phyloP scores from a whole-genome alignment of 2,113 vertebrate species.

The Brachyistius frenatus region DNA sequence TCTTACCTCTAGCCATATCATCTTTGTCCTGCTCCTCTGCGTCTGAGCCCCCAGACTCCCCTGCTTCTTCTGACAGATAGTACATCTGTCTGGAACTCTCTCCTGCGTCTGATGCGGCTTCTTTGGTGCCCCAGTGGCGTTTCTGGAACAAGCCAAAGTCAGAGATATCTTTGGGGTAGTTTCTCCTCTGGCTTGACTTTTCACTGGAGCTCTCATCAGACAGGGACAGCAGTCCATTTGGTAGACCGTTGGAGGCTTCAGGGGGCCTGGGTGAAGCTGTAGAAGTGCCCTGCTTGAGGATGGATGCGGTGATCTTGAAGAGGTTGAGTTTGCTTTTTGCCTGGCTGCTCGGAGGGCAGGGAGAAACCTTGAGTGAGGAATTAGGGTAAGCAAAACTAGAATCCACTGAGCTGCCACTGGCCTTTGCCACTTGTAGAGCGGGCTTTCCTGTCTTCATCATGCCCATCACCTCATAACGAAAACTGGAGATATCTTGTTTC shows the following conservation, averaged over 20 bases:
- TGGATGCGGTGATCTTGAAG: constrained; percentile 89
- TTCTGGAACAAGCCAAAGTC: constrained; percentile 89
- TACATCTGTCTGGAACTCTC: constrained; percentile 86
- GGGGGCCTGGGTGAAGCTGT: constrained; percentile 70
- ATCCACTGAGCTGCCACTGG: constrained; percentile 54
- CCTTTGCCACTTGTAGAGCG: constrained; percentile 78
- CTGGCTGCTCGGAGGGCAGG: constrained; percentile 77
- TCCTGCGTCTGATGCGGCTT: constrained; percentile 53
- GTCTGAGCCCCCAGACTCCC: constrained; percentile 63
- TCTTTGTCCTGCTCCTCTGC: constrained; percentile 38
- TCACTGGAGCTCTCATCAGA: constrained; percentile 78
- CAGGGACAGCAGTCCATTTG: constrained; percentile 86
- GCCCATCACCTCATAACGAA: constrained; percentile 97
- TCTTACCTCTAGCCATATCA: neutral
- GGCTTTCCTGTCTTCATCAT: constrained; percentile 91
- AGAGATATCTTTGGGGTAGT: constrained; percentile 87
- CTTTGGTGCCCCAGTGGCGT: constrained; percentile 79
- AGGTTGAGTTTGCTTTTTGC: constrained; percentile 90
- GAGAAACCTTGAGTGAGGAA: constrained; percentile 80
- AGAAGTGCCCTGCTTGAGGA: constrained; percentile 89
- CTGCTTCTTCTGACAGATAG: constrained; percentile 90
- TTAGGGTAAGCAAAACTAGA: constrained; percentile 85
- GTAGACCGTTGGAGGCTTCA: constrained; percentile 84
- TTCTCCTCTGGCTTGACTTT: constrained; percentile 80
- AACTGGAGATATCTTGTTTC: constrained; percentile 99